Conservation (phyloP, 1,140 invertebrate species). For the Drosophila erecta region DNA sequence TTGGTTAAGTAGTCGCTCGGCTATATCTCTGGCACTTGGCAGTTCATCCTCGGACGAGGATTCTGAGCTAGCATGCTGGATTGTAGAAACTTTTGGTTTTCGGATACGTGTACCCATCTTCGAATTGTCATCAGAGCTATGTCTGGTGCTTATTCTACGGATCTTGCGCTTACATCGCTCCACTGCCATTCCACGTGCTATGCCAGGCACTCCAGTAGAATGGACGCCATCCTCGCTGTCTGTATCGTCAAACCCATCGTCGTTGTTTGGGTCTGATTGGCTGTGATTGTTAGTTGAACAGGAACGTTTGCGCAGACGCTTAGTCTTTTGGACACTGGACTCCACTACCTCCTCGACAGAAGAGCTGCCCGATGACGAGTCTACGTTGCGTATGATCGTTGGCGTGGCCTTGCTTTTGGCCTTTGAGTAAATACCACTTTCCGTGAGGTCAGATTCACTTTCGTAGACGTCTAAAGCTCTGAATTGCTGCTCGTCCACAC, state of each 20-base stretch:
- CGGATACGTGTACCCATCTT: slow-evolving; percentile 6
- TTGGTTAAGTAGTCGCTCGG: slow-evolving; percentile 60
- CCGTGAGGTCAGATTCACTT: slow-evolving; percentile 80
- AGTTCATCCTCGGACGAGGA: slow-evolving; percentile 46
- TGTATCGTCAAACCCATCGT: slow-evolving; percentile 27
- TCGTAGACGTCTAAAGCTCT: slow-evolving; percentile 80
- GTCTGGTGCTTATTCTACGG: slow-evolving; percentile 31
- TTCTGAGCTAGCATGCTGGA: slow-evolving; percentile 44
- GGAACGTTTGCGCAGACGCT: slow-evolving; percentile 75
- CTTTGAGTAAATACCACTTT: slow-evolving; percentile 76
- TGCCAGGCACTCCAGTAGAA: slow-evolving; percentile 65
- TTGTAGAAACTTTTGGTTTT: slow-evolving; percentile 11
- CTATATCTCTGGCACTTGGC: slow-evolving; percentile 71
- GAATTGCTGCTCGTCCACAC: slow-evolving; percentile 73
- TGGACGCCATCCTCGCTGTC: slow-evolving; percentile 55
- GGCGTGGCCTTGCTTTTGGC: slow-evolving; percentile 46
- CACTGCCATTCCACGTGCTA: slow-evolving; percentile 71
- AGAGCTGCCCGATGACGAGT: slow-evolving; percentile 49
- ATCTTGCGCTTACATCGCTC: slow-evolving; percentile 71
- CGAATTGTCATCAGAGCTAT: slow-evolving; percentile 26
- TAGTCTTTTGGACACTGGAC: slow-evolving; percentile 53
- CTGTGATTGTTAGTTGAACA: slow-evolving; percentile 70
- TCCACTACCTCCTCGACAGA: slow-evolving; percentile 56
- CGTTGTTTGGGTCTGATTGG: slow-evolving; percentile 65
- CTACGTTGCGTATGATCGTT: slow-evolving; percentile 65